These are phyloP conservation scores for Meriones unguiculatus DNA, from an alignment of 2,113 vertebrate species.

Conservation along the genomic window DNA sequence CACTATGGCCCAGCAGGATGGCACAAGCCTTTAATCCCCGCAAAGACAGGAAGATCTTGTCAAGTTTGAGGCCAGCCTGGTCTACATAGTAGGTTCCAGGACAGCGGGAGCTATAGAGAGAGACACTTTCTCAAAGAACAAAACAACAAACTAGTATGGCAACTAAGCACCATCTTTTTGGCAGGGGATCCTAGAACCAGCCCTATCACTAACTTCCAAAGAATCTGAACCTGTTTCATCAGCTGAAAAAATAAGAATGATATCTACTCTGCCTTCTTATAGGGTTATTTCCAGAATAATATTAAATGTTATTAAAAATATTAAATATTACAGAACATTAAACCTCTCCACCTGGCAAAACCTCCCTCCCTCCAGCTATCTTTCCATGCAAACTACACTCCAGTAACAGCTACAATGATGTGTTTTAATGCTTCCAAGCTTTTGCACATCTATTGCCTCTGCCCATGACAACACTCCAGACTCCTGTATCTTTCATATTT, in stretches of 20 bases:
- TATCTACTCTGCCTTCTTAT: background rate
- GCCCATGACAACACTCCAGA: background rate
- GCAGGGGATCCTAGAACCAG: background rate
- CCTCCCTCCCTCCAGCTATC: background rate
- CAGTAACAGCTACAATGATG: background rate
- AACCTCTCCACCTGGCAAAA: constrained; percentile 40
- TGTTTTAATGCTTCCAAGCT: background rate
- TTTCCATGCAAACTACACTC: background rate
- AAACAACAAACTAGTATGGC: background rate
- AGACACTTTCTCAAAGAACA: background rate
- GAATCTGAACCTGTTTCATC: constrained; percentile 38
- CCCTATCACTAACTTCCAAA: background rate
- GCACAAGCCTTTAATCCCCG: background rate
- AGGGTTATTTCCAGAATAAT: constrained; percentile 32
- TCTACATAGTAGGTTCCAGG: background rate
- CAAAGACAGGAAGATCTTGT: background rate
- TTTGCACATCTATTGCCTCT: background rate
- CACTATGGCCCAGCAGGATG: background rate
- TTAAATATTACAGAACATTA: background rate
- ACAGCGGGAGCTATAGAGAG: background rate
- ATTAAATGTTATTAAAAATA: background rate
- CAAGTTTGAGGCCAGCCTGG: background rate
- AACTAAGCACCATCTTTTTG: background rate
- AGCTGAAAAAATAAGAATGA: constrained; percentile 30
- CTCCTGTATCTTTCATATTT: constrained; percentile 16